Base-by-base conservation (phyloP, 2,113 vertebrate species). In the Coptodon bakossiorum region DNA sequence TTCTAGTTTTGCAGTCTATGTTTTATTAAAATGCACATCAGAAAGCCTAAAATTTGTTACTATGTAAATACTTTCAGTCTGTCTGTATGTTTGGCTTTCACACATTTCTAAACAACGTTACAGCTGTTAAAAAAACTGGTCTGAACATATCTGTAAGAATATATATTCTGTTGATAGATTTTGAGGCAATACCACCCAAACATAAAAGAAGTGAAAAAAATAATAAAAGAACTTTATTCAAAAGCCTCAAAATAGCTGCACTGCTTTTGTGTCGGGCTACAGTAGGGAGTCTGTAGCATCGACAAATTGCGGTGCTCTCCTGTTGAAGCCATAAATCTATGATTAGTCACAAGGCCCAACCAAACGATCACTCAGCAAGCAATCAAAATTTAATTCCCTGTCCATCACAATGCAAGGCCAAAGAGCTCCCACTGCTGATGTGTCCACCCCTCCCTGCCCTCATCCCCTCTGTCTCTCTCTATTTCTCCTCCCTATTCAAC, bases 311-410 rank as follows among this genome's bases (percentile, higher is more conserved):
- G 56, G 40, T 4, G 66, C 83, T 83, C 83, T 86, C 68, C 83
- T 85, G 81, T 27, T 81, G n/a, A 82, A 87, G 88, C 87, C 89
- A 89, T 94, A 89, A 94, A 95, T 94, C 91, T 86, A 57, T 86
- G 90, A 93, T 94, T 87, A 81, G 82, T 92, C 89, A 86, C 90
- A 88, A 90, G 89, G 88, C 78, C 84, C 81, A 29, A 92, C 83
- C 88, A 86, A 94, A 94, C 57, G 56, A 95, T 92, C 94, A 76
- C 90, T 94, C 91, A 89, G 88, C 24, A 9, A 56, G 61, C 87
- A 54, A 93, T 93, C 93, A 95, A 91, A 89, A 85, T 89, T 92
- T 63, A 91, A 95, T 93, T 90, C 84, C 79, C 83, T 84, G 91
- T 90, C 91, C 81, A 87, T 94, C 92, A 91, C 61, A 56, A 85